Evolutionary conservation across 2,113 vertebrate species (phyloP).

Genomic region (Prunella himalayana): DNA sequence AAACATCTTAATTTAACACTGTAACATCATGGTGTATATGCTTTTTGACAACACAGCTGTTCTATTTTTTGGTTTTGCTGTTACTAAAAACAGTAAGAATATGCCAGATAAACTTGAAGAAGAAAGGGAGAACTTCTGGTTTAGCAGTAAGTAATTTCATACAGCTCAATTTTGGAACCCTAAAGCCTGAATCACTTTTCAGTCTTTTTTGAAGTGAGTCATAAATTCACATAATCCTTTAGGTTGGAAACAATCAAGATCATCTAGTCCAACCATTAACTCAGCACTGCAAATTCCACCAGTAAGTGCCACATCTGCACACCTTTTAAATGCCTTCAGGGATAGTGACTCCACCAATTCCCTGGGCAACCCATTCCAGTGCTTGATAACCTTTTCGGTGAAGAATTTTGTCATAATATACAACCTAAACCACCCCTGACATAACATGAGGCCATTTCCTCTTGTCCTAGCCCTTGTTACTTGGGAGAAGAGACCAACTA

Average conservation of each 20-base stretch:
- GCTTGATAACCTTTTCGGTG: not conserved
- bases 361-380: not conserved
- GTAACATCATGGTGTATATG: not conserved
- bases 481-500: not conserved
- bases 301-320: not conserved
- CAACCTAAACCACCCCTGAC: not conserved
- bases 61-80: not conserved
- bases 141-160: not conserved
- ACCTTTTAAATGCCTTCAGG: not conserved
- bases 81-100: not conserved
- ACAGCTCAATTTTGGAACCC: not conserved
- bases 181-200: not conserved
- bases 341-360: not conserved
- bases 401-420: not conserved
- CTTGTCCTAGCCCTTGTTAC: not conserved
- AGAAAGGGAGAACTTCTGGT: not conserved
- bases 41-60: not conserved
- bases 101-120: not conserved
- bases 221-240: not conserved
- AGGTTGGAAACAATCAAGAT: not conserved
- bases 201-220: not conserved
- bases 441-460: not conserved
- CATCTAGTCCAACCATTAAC: not conserved
- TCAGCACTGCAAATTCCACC: not conserved
- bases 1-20: not conserved